phyloP scores from a whole-genome alignment of 2,797 vertebrate genomes.

The Pangasius krempfi region DNA sequence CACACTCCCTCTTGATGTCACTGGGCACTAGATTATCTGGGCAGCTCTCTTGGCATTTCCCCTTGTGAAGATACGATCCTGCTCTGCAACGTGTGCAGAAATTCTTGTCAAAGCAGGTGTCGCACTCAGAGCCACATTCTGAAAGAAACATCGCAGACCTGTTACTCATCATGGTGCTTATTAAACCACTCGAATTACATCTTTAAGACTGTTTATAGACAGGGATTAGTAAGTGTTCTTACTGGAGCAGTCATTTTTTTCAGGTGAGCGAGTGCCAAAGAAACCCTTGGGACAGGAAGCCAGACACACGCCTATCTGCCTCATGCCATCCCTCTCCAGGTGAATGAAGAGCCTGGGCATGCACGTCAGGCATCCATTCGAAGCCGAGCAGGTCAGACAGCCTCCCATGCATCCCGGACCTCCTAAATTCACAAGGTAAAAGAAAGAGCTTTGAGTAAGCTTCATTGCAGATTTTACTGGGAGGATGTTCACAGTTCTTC shows the following conservation, averaged over 20 bases:
- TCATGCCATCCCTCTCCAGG: constrained; percentile 97
- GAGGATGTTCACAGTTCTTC: not conserved
- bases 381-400: constrained; percentile 96
- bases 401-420: constrained; percentile 93
- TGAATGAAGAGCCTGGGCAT: constrained; percentile 96
- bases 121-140: constrained; percentile 98
- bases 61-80: constrained; percentile 93
- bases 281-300: constrained; percentile 95
- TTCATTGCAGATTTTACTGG: constrained; percentile 20
- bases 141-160: constrained; percentile 72
- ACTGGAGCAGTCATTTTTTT: constrained; percentile 98
- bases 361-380: constrained; percentile 98
- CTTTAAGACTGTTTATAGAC: not conserved
- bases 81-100: constrained; percentile 97
- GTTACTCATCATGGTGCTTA: constrained; percentile 46
- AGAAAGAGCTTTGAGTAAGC: constrained; percentile 18
- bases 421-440: constrained; percentile 82
- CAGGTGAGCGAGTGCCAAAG: constrained; percentile 92
- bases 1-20: constrained; percentile 91
- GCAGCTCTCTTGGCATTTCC: constrained; percentile 95
- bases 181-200: not conserved
- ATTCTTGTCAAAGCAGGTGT: constrained; percentile 98
- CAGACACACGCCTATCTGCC: constrained; percentile 95
- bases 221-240: constrained; percentile 66
- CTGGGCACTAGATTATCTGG: constrained; percentile 89